These are phyloP conservation scores for Euphonia xanthogaster DNA, from an alignment of 2,797 vertebrate species.

Conservation along the genomic window DNA sequence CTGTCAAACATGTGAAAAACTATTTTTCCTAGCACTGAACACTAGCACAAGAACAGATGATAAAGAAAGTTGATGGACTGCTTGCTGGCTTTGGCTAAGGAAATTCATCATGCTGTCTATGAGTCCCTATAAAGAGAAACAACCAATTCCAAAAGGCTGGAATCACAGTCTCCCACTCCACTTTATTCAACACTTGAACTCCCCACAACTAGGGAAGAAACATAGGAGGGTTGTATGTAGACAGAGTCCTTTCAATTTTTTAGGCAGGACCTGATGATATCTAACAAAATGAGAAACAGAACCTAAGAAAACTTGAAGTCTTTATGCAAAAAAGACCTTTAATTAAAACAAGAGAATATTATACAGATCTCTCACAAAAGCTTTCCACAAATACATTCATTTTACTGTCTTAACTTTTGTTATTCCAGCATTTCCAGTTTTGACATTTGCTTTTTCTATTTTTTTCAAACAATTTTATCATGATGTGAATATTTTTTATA, in stretches of 20 bases:
- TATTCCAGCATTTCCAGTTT: background rate
- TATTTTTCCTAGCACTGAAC: background rate
- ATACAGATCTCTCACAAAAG: background rate
- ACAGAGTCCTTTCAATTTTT: background rate
- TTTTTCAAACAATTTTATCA: background rate
- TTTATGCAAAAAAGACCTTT: background rate
- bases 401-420: background rate
- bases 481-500: background rate
- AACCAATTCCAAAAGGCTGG: background rate
- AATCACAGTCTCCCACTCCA: background rate
- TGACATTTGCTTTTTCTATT: background rate
- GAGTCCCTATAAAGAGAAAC: background rate
- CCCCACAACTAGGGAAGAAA: background rate
- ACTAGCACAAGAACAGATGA: background rate
- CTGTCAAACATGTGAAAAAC: background rate
- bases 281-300: background rate
- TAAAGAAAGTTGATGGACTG: background rate
- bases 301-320: background rate
- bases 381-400: background rate
- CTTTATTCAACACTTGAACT: background rate
- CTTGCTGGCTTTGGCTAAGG: background rate
- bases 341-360: background rate
- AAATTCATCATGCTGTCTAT: background rate
- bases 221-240: background rate
- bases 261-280: background rate